A percentile compares a stretch with the other conserved stretches of the same genome.
Evolutionary conservation across 2,113 vertebrate genomes (phyloP).

Genomic region (Oplegnathus fasciatus): DNA sequence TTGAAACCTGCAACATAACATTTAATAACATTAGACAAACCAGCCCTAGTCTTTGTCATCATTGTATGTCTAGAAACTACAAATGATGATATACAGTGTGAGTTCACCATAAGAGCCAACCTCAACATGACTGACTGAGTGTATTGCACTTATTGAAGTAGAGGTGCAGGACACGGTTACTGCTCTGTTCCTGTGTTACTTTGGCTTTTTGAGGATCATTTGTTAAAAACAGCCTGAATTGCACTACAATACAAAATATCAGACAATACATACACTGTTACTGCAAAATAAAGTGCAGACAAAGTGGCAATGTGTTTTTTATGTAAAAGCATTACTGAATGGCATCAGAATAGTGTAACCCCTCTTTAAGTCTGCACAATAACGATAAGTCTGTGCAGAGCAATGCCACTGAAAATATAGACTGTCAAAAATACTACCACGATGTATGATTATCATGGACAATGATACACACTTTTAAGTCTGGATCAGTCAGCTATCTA

Average conservation of each 20-base stretch:
- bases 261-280: constrained; percentile 55
- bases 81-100: constrained; percentile 23
- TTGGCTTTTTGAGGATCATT: constrained; percentile 77
- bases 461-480: constrained; percentile 35
- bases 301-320: constrained; percentile 56
- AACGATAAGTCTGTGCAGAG: not conserved
- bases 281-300: constrained; percentile 70
- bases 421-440: constrained; percentile 42
- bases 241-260: constrained; percentile 49
- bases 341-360: constrained; percentile 31
- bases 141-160: constrained; percentile 76
- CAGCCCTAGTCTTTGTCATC: constrained; percentile 7
- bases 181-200: constrained; percentile 67
- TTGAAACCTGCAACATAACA: constrained; percentile 41
- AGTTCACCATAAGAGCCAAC: constrained; percentile 26
- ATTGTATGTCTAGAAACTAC: constrained; percentile 12
- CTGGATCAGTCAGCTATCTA: constrained; percentile 34
- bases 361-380: constrained; percentile 17
- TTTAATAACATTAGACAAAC: constrained; percentile 19
- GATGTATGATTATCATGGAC: constrained; percentile 55
- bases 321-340: constrained; percentile 37
- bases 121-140: constrained; percentile 50
- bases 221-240: constrained; percentile 45
- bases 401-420: constrained; percentile 32
- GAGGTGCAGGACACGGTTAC: constrained; percentile 54